Conservation (phyloP, 2,888 invertebrate genomes). For the Clostera curtula region DNA sequence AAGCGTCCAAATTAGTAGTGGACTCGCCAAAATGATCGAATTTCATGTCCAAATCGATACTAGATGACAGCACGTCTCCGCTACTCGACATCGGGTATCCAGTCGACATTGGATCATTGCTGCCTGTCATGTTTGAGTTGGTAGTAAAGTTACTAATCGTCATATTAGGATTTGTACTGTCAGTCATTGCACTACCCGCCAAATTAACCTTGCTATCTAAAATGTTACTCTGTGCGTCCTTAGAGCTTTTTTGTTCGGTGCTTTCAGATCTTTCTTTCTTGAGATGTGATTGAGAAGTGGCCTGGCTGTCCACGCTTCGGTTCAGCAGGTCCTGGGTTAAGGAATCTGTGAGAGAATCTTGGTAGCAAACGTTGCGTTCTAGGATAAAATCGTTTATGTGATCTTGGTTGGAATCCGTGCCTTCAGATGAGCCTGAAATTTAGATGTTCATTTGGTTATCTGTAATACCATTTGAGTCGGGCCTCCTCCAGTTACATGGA, state of each 20-base stretch:
- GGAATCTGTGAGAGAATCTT: conserved; percentile 66
- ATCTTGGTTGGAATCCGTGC: conserved; percentile 56
- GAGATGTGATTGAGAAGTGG: conserved; percentile 31
- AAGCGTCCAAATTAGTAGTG: conserved; percentile 40
- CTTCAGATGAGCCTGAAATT: conserved; percentile 56
- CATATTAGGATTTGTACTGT: conserved; percentile 62
- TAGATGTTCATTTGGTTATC: neutral
- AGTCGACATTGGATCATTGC: conserved; percentile 51
- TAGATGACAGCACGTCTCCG: conserved; percentile 50
- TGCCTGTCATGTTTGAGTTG: conserved; percentile 60
- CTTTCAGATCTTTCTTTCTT: conserved; percentile 59
- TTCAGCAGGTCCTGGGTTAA: conserved; percentile 57
- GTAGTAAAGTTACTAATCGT: conserved; percentile 61
- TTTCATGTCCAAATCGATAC: conserved; percentile 75
- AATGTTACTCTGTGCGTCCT: conserved; percentile 54
- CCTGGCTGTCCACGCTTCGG: conserved; percentile 54
- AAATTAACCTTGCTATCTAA: conserved; percentile 54
- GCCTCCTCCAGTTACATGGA: too few relatives aligned
- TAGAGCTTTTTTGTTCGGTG: conserved; percentile 54
- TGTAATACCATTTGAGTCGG: too few relatives aligned
- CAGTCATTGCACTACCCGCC: conserved; percentile 49
- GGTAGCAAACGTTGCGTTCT: conserved; percentile 66
- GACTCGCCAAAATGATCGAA: conserved; percentile 78
- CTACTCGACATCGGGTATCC: conserved; percentile 65
- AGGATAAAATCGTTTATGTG: conserved; percentile 62